A percentile compares a stretch with the other conserved stretches of the same genome.
Evolutionary conservation across 2,888 invertebrate genomes (phyloP).

Genomic region (Oscheius sp.): DNA sequence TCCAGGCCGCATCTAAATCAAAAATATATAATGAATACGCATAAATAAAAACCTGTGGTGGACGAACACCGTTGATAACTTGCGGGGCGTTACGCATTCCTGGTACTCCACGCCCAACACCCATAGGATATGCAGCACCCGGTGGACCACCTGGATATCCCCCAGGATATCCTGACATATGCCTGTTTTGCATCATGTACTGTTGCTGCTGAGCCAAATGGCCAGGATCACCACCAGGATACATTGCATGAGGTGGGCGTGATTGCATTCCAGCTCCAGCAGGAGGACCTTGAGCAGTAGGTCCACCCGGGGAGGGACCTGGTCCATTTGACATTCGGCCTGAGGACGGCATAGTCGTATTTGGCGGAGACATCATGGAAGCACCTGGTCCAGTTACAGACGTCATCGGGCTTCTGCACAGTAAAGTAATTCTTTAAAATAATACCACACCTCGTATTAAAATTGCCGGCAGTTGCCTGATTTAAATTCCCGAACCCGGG

Average conservation of each 20-base stretch:
- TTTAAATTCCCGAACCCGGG: constrained; percentile 29
- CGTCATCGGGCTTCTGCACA: constrained; percentile 52
- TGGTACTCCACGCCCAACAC: constrained; percentile 31
- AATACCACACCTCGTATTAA: constrained; percentile 43
- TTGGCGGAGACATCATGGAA: constrained; percentile 57
- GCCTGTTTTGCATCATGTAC: constrained; percentile 1
- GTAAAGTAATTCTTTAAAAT: neutral
- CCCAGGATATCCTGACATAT: constrained; percentile 10
- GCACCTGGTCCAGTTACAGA: constrained; percentile 14
- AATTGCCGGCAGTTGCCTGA: constrained; percentile 36
- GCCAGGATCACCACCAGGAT: constrained; percentile 21
- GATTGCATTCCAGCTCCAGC: constrained; percentile 1
- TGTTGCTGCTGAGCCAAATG: constrained; percentile 22
- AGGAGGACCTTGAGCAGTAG: constrained; percentile 17
- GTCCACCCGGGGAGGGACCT: constrained; percentile 50
- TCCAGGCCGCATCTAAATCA: constrained; percentile 15
- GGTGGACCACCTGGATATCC: constrained; percentile 5
- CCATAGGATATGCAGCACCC: neutral
- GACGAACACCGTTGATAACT: constrained; percentile 46
- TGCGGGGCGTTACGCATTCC: constrained; percentile 34
- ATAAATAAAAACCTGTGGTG: constrained; percentile 15
- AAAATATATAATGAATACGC: neutral
- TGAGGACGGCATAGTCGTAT: constrained; percentile 13
- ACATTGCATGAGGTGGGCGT: constrained; percentile 20
- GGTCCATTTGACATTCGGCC: constrained; percentile 35